Percentiles rank a stretch among this genome's conserved stretches.
Conservation (phyloP, 1,140 invertebrate species). For the Sycophaga agraensis region DNA sequence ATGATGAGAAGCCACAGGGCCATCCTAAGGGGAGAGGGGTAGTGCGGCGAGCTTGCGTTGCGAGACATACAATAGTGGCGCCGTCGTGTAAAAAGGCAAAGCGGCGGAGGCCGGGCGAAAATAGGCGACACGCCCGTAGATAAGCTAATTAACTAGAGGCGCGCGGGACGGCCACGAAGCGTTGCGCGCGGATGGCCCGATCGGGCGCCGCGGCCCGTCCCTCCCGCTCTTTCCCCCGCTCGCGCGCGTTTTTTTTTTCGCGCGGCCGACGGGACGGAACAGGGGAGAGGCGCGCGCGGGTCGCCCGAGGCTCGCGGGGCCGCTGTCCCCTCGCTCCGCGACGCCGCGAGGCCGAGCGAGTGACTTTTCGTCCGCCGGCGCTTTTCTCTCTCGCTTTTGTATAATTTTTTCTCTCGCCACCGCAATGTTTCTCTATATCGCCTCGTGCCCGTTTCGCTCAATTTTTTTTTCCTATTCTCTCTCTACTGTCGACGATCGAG, state of each 20-base stretch:
- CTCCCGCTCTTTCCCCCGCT: no score
- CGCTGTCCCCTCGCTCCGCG: no score
- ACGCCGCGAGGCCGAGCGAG: conserved; percentile 7
- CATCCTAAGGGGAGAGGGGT: background rate
- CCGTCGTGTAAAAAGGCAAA: conserved; percentile 21
- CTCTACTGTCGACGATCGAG: background rate
- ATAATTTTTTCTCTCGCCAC: background rate
- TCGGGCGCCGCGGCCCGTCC: no score
- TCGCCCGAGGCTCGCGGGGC: no score
- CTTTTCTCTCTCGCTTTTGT: conserved; percentile 10
- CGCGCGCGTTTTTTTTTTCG: no score
- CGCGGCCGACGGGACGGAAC: no score
- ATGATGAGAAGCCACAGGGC: no score
- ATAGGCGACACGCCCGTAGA: conserved; percentile 37
- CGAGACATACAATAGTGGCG: conserved; percentile 16
- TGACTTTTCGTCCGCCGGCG: conserved; percentile 19
- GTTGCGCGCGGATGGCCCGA: no score
- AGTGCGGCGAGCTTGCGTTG: conserved; percentile 16
- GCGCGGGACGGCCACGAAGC: no score
- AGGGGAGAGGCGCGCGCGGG: no score
- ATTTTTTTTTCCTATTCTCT: background rate
- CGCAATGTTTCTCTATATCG: background rate
- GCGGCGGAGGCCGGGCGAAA: conserved; percentile 5
- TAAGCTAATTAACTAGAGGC: conserved; percentile 41
- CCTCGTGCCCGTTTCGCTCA: background rate